Evolutionary conservation across 1,140 invertebrate genomes (phyloP).

Genomic region (Caenorhabditis brenneri): DNA sequence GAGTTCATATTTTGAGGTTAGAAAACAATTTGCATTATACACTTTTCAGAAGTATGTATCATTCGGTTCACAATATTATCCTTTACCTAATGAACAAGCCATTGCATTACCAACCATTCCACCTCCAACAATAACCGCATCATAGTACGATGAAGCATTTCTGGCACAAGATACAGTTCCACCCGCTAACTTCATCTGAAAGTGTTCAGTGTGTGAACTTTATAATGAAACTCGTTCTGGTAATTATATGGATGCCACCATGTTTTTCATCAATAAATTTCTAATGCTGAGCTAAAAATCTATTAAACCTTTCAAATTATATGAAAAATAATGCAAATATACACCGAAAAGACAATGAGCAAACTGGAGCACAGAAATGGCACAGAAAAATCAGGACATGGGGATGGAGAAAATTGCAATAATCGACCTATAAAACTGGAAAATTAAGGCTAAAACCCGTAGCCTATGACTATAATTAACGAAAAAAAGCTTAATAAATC

Average conservation of each 20-base stretch:
- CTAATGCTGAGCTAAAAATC: no score
- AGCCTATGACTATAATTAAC: neutral
- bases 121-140: constrained; percentile 55
- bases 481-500: neutral
- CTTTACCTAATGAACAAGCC: constrained; percentile 56
- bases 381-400: neutral
- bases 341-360: neutral
- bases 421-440: neutral
- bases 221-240: no score
- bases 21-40: no score
- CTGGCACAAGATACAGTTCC: neutral
- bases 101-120: constrained; percentile 76
- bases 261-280: no score
- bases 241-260: no score
- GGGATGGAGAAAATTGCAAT: neutral
- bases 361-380: neutral
- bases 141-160: constrained; percentile 49
- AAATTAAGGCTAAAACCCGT: neutral
- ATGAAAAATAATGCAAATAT: neutral
- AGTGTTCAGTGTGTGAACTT: no score
- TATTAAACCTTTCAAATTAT: no score
- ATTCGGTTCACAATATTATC: no score
- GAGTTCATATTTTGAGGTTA: no score
- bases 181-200: neutral
- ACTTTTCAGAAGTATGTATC: no score